Evolutionary conservation across 1,140 invertebrate species (phyloP), one percentile per base, ranked within the genome.

Genomic region (Drosophila biarmipes): DNA sequence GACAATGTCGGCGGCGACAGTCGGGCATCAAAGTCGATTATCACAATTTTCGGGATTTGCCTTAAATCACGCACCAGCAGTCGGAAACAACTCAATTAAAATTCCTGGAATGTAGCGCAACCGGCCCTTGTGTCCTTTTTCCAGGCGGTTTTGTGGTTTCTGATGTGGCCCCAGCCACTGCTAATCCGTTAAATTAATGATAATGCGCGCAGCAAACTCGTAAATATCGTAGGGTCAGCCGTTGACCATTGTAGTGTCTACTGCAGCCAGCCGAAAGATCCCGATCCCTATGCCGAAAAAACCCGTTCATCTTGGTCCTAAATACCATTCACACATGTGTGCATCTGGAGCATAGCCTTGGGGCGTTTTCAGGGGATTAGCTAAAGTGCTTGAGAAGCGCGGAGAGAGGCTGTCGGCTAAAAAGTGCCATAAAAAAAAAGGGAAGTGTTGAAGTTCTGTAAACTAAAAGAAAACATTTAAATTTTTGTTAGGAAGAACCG

Each of bases 111-210:
- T 78, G 72, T 62, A 76, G 46, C 62, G 58, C 61, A n/a, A 27
- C 15, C 6, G n/a, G 17, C 38, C 51, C 24, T 43, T 24, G 51
- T 55, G 43, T 51, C 61, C 55, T 59, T 71, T 77, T 77, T 34
- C 54, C 8, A 63, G 62, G 74, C 78, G 66, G 61, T 81, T 86
- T 56, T 86, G 82, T 85, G 81, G 82, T 87, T 78, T 86, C 43
- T 81, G 55, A 66, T 82, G 54, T 74, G 73, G 73, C 61, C 43
- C 46, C 40, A 43, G 37, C 17, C 14, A 17, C 40, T 69, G 63
- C 73, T 86, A 86, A 86, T 86, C 82, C 68, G 69, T 51, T 78
- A 87, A 86, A 86, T 86, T 87, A 87, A 86, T 87, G 82, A 87
- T 86, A 87, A 75, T 81, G 74, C 84, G 82, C 82, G 78, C 82